These are phyloP conservation scores for Dendrolimus punctatus DNA, from an alignment of 1,140 invertebrate species.

Conservation along the genomic window DNA sequence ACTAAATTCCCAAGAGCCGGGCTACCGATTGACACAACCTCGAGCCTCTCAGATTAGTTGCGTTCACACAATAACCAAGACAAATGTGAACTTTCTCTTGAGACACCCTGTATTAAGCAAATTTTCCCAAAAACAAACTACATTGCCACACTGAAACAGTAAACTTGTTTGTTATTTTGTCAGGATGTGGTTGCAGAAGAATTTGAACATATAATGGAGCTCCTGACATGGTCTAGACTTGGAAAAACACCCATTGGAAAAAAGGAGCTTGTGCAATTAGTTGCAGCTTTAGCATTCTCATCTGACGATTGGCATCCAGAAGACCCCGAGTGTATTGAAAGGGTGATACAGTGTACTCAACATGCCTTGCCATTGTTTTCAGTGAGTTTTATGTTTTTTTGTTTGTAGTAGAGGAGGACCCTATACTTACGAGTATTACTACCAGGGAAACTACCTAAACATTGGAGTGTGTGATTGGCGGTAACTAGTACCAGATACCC, in stretches of 20 bases:
- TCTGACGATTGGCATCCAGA: constrained; percentile 85
- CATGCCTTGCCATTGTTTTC: constrained; percentile 90
- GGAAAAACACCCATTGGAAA: constrained; percentile 87
- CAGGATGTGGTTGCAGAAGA: constrained; percentile 93
- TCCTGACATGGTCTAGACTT: constrained; percentile 85
- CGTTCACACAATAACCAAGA: too few species aligned
- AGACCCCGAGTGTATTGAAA: constrained; percentile 83
- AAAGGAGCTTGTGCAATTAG: constrained; percentile 88
- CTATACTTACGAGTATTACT: too few species aligned
- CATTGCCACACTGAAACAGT: background rate
- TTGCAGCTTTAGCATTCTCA: constrained; percentile 85
- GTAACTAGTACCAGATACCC: background rate
- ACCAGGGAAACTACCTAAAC: background rate
- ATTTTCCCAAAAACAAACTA: background rate
- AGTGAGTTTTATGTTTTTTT: constrained; percentile 74
- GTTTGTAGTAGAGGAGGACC: too few species aligned
- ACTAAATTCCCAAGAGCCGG: too few species aligned
- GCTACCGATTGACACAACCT: too few species aligned
- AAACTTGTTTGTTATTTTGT: background rate
- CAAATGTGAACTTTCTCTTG: too few species aligned
- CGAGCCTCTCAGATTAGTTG: too few species aligned
- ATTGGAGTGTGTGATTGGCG: constrained; percentile 4
- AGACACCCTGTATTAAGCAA: too few species aligned
- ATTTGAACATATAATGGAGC: constrained; percentile 91
- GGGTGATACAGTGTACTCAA: constrained; percentile 88